Percentiles rank a stretch among this genome's conserved stretches.
Evolutionary conservation across 2,797 vertebrate species (phyloP).

Genomic region (Lagorchestes hirsutus): DNA sequence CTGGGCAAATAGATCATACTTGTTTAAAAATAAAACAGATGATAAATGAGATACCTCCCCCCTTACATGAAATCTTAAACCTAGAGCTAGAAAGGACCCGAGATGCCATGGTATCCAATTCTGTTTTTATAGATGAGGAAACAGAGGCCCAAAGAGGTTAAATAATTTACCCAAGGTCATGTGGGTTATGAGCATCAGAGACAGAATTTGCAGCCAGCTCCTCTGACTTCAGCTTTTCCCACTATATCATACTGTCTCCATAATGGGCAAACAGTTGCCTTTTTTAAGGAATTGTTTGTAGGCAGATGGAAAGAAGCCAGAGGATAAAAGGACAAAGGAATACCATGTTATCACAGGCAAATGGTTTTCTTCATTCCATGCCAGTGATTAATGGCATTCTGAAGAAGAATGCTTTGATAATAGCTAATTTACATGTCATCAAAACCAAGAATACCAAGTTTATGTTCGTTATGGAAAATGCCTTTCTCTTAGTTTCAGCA

Average conservation of each 20-base stretch:
- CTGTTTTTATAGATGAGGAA: not conserved
- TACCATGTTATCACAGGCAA: not conserved
- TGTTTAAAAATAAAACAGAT: not conserved
- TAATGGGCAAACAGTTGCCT: not conserved
- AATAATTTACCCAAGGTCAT: not conserved
- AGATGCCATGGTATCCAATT: not conserved
- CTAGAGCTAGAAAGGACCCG: not conserved
- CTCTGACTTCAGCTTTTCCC: not conserved
- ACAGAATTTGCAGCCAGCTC: not conserved
- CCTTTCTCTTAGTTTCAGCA: not conserved
- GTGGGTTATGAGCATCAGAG: not conserved
- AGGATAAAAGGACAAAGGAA: not conserved
- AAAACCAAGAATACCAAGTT: not conserved
- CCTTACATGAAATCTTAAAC: not conserved
- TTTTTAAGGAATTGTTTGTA: not conserved
- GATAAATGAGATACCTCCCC: not conserved
- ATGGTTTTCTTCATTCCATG: not conserved
- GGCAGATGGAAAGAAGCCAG: not conserved
- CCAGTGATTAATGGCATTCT: conserved; percentile 8
- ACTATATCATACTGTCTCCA: not conserved
- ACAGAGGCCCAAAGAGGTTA: not conserved
- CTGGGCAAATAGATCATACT: not conserved
- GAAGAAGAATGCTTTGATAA: not conserved
- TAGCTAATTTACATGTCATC: not conserved
- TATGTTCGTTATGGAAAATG: conserved; percentile 1